These are phyloP conservation scores for Papilio gigon DNA, from an alignment of 2,888 invertebrate genomes.

Conservation along the genomic window DNA sequence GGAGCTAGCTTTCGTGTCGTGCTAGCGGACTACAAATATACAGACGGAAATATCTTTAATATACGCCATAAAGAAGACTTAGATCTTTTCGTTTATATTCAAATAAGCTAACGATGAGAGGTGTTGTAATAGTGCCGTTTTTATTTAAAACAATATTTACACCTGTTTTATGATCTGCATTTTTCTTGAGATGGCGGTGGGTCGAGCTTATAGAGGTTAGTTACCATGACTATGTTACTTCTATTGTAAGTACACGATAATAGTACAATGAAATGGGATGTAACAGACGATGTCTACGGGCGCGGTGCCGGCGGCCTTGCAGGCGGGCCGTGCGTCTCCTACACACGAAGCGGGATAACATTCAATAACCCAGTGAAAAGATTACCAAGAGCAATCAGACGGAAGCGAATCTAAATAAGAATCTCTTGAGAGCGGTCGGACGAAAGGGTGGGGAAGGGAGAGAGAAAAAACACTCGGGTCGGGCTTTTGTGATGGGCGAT, in stretches of 20 bases:
- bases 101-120: slow-evolving; percentile 18
- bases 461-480: slow-evolving; percentile 68
- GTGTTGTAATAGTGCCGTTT: slow-evolving; percentile 18
- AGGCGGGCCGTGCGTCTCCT: slow-evolving; percentile 62
- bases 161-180: background rate
- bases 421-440: slow-evolving; percentile 79
- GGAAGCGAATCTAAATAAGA: slow-evolving; percentile 83
- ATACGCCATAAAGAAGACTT: background rate
- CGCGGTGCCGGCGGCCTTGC: slow-evolving; percentile 57
- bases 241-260: background rate
- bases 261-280: background rate
- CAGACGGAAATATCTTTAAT: background rate
- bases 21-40: background rate
- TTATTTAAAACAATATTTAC: background rate
- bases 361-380: slow-evolving; percentile 82
- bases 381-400: slow-evolving; percentile 83
- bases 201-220: background rate
- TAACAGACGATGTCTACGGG: background rate
- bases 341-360: slow-evolving; percentile 79
- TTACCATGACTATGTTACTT: background rate
- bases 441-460: slow-evolving; percentile 61
- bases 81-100: slow-evolving; percentile 17
- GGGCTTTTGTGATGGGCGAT: slow-evolving; percentile 76
- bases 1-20: background rate
- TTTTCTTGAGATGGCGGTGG: background rate